Conservation (phyloP, 2,797 vertebrate species). For the Sardinella longiceps region DNA sequence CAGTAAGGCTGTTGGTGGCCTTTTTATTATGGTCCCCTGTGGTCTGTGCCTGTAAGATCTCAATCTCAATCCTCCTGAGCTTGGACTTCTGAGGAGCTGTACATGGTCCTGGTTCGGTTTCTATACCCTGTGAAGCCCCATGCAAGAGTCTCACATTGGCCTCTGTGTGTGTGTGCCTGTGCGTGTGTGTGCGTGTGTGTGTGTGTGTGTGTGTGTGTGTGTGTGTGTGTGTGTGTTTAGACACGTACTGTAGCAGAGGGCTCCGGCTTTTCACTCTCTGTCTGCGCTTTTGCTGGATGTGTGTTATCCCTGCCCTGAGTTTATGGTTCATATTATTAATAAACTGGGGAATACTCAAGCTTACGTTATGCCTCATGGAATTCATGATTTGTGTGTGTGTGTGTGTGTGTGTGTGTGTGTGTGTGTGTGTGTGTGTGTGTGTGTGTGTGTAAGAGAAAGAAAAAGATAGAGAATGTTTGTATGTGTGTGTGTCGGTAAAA, state of each 20-base stretch:
- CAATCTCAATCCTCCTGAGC: neutral
- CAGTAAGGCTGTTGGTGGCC: neutral
- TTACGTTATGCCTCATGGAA: neutral
- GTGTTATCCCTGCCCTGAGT: conserved; percentile 87
- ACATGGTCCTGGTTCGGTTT: neutral
- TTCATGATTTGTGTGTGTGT: neutral
- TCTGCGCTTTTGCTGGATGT: conserved; percentile 88
- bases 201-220: too few relatives aligned
- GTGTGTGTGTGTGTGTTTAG: neutral
- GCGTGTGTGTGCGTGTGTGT: too few relatives aligned
- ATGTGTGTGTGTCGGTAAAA: too few relatives aligned
- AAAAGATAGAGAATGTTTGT: too few relatives aligned
- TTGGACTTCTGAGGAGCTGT: neutral
- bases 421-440: conserved; percentile 20
- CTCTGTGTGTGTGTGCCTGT: neutral
- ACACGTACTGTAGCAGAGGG: conserved; percentile 67
- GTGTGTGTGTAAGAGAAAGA: neutral
- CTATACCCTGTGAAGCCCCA: neutral
- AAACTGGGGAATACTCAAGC: conserved; percentile 17
- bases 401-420: neutral
- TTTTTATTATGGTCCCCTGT: neutral
- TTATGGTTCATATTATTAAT: conserved; percentile 85
- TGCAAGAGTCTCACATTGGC: neutral
- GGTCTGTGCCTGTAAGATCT: conserved; percentile 1
- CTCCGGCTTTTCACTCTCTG: conserved; percentile 83